Evolutionary conservation across 2,797 vertebrate species (phyloP), one percentile per base, ranked within the genome.

Genomic region (Phataginus tetradactyla): DNA sequence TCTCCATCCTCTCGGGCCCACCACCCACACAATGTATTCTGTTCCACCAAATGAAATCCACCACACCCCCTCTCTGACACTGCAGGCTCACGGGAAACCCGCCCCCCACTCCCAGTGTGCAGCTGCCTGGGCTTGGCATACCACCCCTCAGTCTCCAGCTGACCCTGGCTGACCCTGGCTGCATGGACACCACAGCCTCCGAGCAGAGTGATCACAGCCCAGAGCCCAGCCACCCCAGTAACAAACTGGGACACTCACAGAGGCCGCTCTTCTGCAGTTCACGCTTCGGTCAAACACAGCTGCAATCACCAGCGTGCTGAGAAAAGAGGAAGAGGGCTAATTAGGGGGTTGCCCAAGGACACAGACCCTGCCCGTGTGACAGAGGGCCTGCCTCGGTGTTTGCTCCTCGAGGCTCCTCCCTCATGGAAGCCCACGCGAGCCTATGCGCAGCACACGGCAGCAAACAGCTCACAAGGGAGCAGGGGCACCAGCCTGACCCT

Each of bases 211-310:
- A 39, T 39, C 83, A 39, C 7, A 0, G 27, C 1, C n/a, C 7
- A 34, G 53, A 13, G 45, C 32, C 68, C 3, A 1, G 14, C 78
- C 66, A 14, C 34, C 14, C 42, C 18, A 4, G 1, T 18, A 3
- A 7, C 20, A 79, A 81, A 59, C 5, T 4, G 64, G 0, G 7
- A 9, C 42, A 99, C 99, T 99, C 98, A 99, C 99, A 8, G 99
- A 99, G 20, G 99, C 99, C 4, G 99, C 99, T 98, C 99, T 99
- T 92, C 99, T 99, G 98, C 99, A 99, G 94, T 99, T 99, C 59
- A 99, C 98, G 6, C 99, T 99, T 21, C 99, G 99, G 95, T 99
- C 99, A 95, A 99, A 99, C 59, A 99, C 98, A 0, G 99, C 98
- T 7, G 99, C 99, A 64, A 99, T 99, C 87, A 99, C 98, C 98